Conservation (phyloP, 2,797 vertebrate genomes). For the Furcifer pardalis region DNA sequence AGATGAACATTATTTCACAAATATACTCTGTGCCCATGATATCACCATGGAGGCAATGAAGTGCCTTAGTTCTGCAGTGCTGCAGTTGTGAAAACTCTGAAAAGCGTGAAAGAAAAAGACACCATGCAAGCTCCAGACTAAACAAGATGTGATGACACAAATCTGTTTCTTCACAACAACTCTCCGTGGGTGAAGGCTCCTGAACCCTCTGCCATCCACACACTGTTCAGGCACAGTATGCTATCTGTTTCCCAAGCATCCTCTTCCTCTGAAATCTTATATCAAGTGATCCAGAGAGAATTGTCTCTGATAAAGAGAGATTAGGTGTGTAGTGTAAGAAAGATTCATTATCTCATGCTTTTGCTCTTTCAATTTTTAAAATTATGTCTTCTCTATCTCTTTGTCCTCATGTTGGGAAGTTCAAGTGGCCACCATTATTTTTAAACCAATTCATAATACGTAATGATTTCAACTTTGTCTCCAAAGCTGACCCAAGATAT, state of each 20-base stretch:
- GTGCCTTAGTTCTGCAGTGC: background rate
- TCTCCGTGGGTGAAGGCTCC: too few species aligned
- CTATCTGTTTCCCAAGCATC: too few species aligned
- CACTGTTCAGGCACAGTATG: too few species aligned
- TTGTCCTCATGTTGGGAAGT: background rate
- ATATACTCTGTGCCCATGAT: background rate
- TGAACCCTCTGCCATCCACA: too few species aligned
- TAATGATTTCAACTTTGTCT: background rate
- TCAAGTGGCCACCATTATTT: background rate
- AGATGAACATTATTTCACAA: background rate
- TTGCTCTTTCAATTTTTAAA: background rate
- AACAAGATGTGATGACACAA: too few species aligned
- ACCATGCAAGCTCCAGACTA: background rate
- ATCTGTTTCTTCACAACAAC: too few species aligned
- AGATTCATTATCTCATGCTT: background rate
- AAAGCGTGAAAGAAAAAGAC: background rate
- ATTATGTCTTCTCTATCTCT: background rate
- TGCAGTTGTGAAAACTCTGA: background rate
- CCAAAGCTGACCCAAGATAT: background rate
- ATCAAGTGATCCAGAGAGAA: too few species aligned
- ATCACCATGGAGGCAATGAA: background rate
- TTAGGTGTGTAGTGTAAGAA: background rate
- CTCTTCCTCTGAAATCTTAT: too few species aligned
- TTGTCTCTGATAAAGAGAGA: background rate
- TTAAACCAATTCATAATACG: too few species aligned